A percentile compares a stretch with the other conserved stretches of the same genome.
Evolutionary conservation across 1,140 invertebrate species (phyloP).

Genomic region (Drosophila biarmipes): DNA sequence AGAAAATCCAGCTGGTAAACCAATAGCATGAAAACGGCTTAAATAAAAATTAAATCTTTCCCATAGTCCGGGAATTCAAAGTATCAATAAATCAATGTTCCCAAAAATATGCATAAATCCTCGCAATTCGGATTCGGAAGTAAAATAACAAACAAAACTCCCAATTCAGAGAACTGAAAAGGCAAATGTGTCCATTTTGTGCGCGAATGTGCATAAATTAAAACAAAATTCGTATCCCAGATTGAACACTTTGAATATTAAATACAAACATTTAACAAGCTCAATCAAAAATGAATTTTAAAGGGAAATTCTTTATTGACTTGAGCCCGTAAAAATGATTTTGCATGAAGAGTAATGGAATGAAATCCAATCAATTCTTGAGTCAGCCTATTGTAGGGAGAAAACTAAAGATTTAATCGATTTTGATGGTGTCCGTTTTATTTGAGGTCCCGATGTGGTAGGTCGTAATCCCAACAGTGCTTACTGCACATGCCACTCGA

Average conservation of each 20-base stretch:
- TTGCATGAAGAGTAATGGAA: neutral
- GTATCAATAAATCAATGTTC: neutral
- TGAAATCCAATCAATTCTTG: neutral
- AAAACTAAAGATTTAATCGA: conserved; percentile 1
- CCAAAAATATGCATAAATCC: neutral
- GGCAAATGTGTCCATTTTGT: neutral
- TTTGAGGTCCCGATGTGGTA: neutral
- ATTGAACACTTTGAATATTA: neutral
- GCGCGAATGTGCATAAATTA: neutral
- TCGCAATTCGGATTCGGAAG: neutral
- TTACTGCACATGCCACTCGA: conserved; percentile 17
- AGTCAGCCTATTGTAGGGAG: too few species aligned
- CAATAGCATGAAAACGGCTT: neutral
- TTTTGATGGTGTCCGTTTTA: neutral
- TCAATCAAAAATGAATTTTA: neutral
- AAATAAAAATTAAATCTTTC: neutral
- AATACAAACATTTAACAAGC: neutral
- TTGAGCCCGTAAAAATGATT: neutral
- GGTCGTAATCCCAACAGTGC: conserved; percentile 15
- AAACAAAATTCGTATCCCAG: neutral
- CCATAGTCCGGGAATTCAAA: neutral
- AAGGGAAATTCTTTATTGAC: neutral
- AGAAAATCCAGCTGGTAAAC: neutral
- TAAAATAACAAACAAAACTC: conserved; percentile 3
- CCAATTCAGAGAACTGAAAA: neutral